phyloP scores from a whole-genome alignment of 2,888 invertebrate genomes.

The Diachrysia chrysitis region DNA sequence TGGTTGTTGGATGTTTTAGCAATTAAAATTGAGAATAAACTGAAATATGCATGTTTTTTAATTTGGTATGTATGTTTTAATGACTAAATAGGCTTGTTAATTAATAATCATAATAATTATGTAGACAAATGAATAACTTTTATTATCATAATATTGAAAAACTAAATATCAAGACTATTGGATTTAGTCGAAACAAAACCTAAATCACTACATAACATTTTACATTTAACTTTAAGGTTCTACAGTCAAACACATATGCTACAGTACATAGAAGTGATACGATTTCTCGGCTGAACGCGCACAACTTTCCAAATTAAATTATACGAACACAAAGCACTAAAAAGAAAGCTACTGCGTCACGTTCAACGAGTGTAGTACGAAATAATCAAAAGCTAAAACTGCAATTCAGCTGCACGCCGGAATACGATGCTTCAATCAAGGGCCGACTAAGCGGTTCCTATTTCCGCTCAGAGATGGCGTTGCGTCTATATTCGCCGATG shows the following conservation, averaged over 20 bases:
- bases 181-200: background rate
- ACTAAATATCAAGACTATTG: no score
- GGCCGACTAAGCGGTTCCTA: slow-evolving; percentile 80
- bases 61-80: background rate
- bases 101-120: no score
- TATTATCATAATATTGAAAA: no score
- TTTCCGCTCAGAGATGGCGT: slow-evolving; percentile 85
- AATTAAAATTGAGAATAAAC: slow-evolving; percentile 26
- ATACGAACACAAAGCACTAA: slow-evolving; percentile 21
- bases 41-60: background rate
- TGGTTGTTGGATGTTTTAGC: slow-evolving; percentile 14
- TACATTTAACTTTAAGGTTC: background rate
- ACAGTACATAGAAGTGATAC: background rate
- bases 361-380: slow-evolving; percentile 49
- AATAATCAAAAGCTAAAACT: slow-evolving; percentile 55
- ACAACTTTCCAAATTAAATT: slow-evolving; percentile 10
- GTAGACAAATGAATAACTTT: no score
- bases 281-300: background rate
- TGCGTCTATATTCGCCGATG: slow-evolving; percentile 63
- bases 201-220: background rate
- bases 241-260: background rate
- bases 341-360: slow-evolving; percentile 21
- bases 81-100: background rate
- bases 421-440: slow-evolving; percentile 67
- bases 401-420: slow-evolving; percentile 53